Evolutionary conservation across 2,797 vertebrate genomes (phyloP).

Genomic region (Sternotherus odoratus): DNA sequence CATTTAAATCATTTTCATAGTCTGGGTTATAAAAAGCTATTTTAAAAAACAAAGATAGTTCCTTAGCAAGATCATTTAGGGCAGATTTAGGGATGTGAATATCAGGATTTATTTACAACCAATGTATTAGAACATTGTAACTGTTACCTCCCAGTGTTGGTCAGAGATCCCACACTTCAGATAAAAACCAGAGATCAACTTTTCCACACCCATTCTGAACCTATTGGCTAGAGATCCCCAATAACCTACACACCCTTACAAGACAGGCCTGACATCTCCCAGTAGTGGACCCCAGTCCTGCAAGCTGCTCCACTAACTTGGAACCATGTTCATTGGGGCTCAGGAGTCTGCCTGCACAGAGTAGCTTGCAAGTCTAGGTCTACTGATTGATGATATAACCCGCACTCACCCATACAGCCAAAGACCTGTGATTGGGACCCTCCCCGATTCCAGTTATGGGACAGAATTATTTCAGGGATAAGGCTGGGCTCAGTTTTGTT

Average conservation of each 20-base stretch:
- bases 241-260: background rate
- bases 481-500: background rate
- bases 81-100: slow-evolving; percentile 47
- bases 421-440: background rate
- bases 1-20: slow-evolving; percentile 58
- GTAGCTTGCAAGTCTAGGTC: background rate
- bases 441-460: background rate
- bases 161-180: background rate
- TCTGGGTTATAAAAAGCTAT: slow-evolving; percentile 52
- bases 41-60: slow-evolving; percentile 72
- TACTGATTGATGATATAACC: background rate
- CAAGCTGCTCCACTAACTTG: background rate
- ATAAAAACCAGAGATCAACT: background rate
- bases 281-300: accelerated
- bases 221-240: slow-evolving; percentile 67
- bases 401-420: background rate
- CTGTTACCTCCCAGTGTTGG: slow-evolving; percentile 60
- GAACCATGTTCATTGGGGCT: background rate
- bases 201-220: background rate
- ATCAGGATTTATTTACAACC: background rate
- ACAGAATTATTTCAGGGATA: too few relatives aligned
- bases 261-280: background rate
- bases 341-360: background rate
- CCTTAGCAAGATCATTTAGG: slow-evolving; percentile 71
- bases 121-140: slow-evolving; percentile 63